phyloP scores from a whole-genome alignment of 1,140 invertebrate species.

The Rhagoletis pomonella region DNA sequence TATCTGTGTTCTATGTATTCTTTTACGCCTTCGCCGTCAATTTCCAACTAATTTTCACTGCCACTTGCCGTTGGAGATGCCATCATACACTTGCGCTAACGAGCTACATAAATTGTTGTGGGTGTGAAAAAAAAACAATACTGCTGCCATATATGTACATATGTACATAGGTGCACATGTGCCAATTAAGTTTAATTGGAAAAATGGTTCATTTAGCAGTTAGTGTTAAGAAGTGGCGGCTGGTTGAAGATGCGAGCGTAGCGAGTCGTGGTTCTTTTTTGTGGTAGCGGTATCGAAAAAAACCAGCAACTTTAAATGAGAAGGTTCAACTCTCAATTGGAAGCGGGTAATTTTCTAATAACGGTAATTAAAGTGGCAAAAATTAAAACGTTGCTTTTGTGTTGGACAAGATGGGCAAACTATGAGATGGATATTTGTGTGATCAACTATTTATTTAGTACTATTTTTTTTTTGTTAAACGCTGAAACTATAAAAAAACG shows the following conservation, averaged over 20 bases:
- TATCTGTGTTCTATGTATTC: conserved; percentile 3
- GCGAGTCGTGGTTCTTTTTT: too few species aligned
- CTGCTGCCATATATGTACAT: conserved; percentile 17
- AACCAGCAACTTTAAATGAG: too few species aligned
- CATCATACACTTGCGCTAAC: conserved; percentile 4
- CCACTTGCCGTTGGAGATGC: neutral
- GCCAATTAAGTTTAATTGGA: conserved; percentile 47
- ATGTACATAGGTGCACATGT: conserved; percentile 26
- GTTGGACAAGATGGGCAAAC: too few species aligned
- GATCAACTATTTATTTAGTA: too few species aligned
- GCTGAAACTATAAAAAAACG: too few species aligned
- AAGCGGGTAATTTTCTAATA: too few species aligned
- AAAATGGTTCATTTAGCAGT: conserved; percentile 31
- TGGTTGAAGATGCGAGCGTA: neutral
- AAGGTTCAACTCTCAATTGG: too few species aligned
- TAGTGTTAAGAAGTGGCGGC: neutral
- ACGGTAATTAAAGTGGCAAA: too few species aligned
- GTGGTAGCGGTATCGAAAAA: too few species aligned
- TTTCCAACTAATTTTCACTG: conserved; percentile 29
- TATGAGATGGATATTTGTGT: too few species aligned
- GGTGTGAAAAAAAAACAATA: neutral
- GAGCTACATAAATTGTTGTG: conserved; percentile 13
- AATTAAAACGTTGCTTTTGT: too few species aligned
- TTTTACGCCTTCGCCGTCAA: conserved; percentile 8
- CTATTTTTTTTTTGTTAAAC: too few species aligned